A percentile compares a stretch with the other conserved stretches of the same genome.
These are phyloP conservation scores for Salvator merianae DNA, from an alignment of 2,113 vertebrate species.

Conservation along the genomic window DNA sequence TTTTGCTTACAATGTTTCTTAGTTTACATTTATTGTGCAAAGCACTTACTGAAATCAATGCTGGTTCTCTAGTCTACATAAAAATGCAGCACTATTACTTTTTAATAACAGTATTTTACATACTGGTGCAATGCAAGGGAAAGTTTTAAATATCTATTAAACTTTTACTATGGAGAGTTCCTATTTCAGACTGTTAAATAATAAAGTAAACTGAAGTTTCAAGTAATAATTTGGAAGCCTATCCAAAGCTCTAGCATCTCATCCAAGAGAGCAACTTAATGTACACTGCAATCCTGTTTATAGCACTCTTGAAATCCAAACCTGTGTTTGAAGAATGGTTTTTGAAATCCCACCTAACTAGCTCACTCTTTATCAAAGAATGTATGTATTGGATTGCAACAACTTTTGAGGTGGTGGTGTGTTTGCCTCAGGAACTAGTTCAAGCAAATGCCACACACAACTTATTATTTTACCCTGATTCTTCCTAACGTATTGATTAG, in stretches of 20 bases:
- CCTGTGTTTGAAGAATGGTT: background rate
- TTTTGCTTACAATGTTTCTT: constrained; percentile 50
- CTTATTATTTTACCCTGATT: background rate
- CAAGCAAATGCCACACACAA: fast-evolving
- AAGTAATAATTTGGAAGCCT: background rate
- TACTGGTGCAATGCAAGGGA: constrained; percentile 30
- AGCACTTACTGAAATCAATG: constrained; percentile 58
- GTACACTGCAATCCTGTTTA: background rate
- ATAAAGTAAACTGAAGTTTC: constrained; percentile 6
- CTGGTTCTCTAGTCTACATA: constrained; percentile 50
- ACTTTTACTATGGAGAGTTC: constrained; percentile 22
- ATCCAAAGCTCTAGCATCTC: background rate
- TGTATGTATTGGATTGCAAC: background rate
- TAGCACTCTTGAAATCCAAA: fast-evolving
- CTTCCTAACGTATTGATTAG: background rate
- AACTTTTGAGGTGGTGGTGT: background rate
- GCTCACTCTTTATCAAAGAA: background rate
- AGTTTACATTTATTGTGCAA: constrained; percentile 67
- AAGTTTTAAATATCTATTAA: constrained; percentile 12
- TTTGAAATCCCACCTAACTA: background rate
- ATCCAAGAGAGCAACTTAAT: background rate
- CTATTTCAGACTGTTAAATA: background rate
- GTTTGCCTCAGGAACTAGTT: background rate
- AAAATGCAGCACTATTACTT: constrained; percentile 54
- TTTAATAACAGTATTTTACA: constrained; percentile 46